Base-by-base conservation (phyloP, 2,113 vertebrate species). In the Raphicerus campestris region DNA sequence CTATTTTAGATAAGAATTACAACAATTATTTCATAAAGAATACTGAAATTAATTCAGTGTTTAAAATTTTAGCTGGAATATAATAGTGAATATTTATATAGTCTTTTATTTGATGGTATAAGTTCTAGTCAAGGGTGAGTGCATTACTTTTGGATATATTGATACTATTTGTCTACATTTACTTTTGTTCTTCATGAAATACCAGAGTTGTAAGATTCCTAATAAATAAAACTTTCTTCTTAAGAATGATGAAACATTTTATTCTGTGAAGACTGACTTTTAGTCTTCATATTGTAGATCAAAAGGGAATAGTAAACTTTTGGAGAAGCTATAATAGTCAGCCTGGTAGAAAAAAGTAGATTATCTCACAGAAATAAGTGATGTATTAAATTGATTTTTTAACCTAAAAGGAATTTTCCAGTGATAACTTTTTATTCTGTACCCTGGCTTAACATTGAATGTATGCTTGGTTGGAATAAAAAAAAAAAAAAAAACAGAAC, bases 281-380 rank as follows among this genome's bases (percentile, higher is more conserved):
- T 77, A 81, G 19, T 87, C 45, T 82, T 24, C 42, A 82, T 82
- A 86, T 89, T 97, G 8, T 17, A 73, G 51, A 53, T 53, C 39
- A 88, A 56, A 93, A 93, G 10, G 45, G 49, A 96, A 93, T 91
- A 89, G 82, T 92, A 87, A 83, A 60, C 75, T 56, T 95, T 80
- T 92, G 13, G 26, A 93, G 39, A 51, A 78, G 15, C 30, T 91
- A 17, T 75, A 55, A 66, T 87, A 89, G 10, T 87, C 78, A 95
- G 42, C 8, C 26, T 87, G 20, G 73, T 87, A 81, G 45, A 14
- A 55, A 87, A 93, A 94, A 61, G 16, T 90, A 77, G n/a, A 24
- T 83, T 77, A 58, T 45, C 78, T 83, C 26, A 94, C 28, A 90
- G 42, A 78, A 94, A 75, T 45, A 89, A 90, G 28, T 70, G 17